Conservation (phyloP, 2,888 invertebrate species). For the Stegophylla sp. region DNA sequence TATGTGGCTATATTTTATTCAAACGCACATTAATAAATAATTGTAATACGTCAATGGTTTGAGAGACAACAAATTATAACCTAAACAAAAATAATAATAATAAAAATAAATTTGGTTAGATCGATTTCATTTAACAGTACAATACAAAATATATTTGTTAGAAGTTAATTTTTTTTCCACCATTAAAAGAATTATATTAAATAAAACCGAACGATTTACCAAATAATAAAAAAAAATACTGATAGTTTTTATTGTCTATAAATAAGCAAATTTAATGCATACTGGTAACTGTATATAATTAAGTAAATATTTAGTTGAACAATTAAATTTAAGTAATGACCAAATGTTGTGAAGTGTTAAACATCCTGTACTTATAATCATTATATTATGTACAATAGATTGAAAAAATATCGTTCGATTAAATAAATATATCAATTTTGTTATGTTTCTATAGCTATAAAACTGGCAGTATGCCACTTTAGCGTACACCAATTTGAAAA, state of each 20-base stretch:
- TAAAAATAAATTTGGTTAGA: slow-evolving; percentile 16
- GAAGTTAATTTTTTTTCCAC: slow-evolving; percentile 11
- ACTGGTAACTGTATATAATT: slow-evolving; percentile 39
- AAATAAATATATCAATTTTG: slow-evolving; percentile 15
- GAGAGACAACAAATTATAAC: slow-evolving; percentile 37
- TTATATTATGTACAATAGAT: slow-evolving; percentile 1
- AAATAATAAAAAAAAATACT: slow-evolving; percentile 40
- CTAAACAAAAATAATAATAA: slow-evolving; percentile 24
- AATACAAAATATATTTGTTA: slow-evolving; percentile 20
- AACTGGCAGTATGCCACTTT: slow-evolving; percentile 18
- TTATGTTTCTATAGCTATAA: no score
- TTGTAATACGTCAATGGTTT: slow-evolving; percentile 47
- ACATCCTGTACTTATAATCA: background rate
- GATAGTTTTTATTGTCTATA: slow-evolving; percentile 42
- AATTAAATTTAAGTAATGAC: slow-evolving; percentile 12
- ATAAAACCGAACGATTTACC: slow-evolving; percentile 44
- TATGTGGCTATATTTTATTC: slow-evolving; percentile 31
- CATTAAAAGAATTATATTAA: slow-evolving; percentile 18
- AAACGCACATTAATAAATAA: slow-evolving; percentile 37
- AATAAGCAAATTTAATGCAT: slow-evolving; percentile 22
- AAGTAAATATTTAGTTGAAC: slow-evolving; percentile 23
- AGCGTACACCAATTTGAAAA: background rate
- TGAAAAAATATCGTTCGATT: background rate
- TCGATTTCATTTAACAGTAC: slow-evolving; percentile 10
- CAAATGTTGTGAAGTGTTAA: background rate